Conservation (phyloP, 2,113 vertebrate species). For the Anolis sagrei region DNA sequence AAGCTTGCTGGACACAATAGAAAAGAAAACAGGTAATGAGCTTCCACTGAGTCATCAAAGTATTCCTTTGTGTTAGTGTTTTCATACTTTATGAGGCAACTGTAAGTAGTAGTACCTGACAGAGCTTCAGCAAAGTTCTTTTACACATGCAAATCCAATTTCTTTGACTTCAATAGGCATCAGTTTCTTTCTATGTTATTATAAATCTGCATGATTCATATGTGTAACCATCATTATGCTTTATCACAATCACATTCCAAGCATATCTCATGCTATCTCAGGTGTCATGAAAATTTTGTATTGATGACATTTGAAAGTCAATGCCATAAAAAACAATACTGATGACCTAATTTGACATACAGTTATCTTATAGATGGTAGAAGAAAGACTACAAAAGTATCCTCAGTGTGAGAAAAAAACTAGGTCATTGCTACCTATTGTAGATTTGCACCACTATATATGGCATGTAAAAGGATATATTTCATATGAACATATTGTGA, state of each 20-base stretch:
- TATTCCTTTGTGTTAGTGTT: not conserved
- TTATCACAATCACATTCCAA: too few relatives aligned
- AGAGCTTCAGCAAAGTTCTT: not conserved
- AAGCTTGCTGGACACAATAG: not conserved
- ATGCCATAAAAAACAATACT: too few relatives aligned
- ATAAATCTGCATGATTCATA: not conserved
- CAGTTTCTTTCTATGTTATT: not conserved
- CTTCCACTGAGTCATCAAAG: not conserved
- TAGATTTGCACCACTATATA: not conserved
- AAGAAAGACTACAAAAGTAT: not conserved
- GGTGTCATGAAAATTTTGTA: not conserved
- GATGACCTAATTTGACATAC: not conserved
- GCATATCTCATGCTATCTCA: not conserved
- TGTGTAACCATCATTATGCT: too few relatives aligned
- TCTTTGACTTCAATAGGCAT: not conserved
- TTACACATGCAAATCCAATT: not conserved
- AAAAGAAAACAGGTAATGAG: not conserved
- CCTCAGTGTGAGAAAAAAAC: not conserved
- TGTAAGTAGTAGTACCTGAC: not conserved
- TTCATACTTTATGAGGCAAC: not conserved
- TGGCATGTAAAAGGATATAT: not conserved
- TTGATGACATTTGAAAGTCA: too few relatives aligned
- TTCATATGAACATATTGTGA: too few relatives aligned
- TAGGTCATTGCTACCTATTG: not conserved
- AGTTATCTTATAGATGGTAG: not conserved